Percentiles rank a stretch among this genome's conserved stretches.
Evolutionary conservation across 92 coral and sea anemone genomes (phyloP).

Genomic region (Ricordea florida): DNA sequence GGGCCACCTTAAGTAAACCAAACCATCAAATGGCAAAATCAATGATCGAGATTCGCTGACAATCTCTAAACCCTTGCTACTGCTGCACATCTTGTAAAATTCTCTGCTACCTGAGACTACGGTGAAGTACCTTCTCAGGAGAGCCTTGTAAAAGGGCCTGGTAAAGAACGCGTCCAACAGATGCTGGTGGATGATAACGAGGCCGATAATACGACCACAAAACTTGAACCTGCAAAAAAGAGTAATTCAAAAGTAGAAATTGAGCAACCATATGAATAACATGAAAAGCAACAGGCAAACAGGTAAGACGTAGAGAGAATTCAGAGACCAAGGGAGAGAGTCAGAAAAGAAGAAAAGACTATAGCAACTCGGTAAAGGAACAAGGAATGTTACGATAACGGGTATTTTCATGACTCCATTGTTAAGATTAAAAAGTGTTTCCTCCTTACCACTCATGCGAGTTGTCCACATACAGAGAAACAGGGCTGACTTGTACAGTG

Average conservation of each 20-base stretch:
- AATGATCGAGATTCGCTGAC: too few relatives aligned
- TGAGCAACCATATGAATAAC: too few relatives aligned
- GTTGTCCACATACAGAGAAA: conserved; percentile 96
- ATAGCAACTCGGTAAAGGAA: not conserved
- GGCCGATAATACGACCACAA: conserved; percentile 93
- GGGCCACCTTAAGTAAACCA: too few relatives aligned
- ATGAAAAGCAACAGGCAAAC: too few relatives aligned
- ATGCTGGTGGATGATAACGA: conserved; percentile 95
- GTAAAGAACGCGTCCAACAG: conserved; percentile 98
- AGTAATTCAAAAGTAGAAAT: not conserved
- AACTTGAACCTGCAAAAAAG: conserved; percentile 85
- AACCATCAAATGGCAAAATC: too few relatives aligned
- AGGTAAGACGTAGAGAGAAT: too few relatives aligned
- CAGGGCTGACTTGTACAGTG: conserved; percentile 98
- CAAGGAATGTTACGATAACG: not conserved
- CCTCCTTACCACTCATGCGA: conserved; percentile 91
- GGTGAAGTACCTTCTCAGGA: conserved; percentile 80
- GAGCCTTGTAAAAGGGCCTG: conserved; percentile 92
- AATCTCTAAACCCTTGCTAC: too few relatives aligned
- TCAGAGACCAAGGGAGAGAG: too few relatives aligned
- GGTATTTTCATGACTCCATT: not conserved
- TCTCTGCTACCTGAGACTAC: too few relatives aligned
- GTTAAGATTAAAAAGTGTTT: too few relatives aligned
- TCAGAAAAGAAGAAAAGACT: too few relatives aligned
- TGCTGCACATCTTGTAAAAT: too few relatives aligned